phyloP scores from a whole-genome alignment of 1,140 invertebrate genomes.

The Drosophila kepulauana region DNA sequence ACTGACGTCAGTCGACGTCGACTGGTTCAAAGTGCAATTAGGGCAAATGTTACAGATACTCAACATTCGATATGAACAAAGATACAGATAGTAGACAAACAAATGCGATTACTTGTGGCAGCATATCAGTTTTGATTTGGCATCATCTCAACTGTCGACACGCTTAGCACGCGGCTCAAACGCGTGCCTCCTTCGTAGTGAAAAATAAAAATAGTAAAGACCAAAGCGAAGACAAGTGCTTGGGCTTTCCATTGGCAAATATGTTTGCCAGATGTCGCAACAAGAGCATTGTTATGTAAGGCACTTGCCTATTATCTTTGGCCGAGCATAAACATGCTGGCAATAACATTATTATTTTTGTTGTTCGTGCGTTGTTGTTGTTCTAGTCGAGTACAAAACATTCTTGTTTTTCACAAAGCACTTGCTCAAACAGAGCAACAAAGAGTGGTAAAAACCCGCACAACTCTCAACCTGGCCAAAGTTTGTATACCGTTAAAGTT shows the following conservation, averaged over 20 bases:
- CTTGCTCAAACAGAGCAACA: conserved; percentile 64
- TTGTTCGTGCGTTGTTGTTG: not conserved
- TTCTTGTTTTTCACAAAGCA: conserved; percentile 53
- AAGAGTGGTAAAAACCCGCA: conserved; percentile 59
- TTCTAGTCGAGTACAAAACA: conserved; percentile 6
- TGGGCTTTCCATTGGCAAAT: conserved; percentile 23
- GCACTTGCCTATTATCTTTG: conserved; percentile 16
- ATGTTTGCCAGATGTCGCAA: conserved; percentile 21
- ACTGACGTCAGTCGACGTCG: conserved; percentile 56
- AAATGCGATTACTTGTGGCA: conserved; percentile 45
- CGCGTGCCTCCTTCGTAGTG: too few relatives aligned
- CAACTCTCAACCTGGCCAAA: conserved; percentile 42
- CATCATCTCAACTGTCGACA: not conserved
- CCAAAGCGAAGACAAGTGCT: conserved; percentile 13
- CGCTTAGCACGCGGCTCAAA: conserved; percentile 12
- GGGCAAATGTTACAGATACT: conserved; percentile 40
- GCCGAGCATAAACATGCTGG: conserved; percentile 34
- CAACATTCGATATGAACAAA: conserved; percentile 50
- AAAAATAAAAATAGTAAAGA: not conserved
- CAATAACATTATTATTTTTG: conserved; percentile 17
- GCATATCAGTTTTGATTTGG: conserved; percentile 30
- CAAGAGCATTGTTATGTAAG: conserved; percentile 33
- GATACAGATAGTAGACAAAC: conserved; percentile 6
- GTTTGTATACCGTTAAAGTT: too few relatives aligned
- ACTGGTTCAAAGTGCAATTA: conserved; percentile 66